A percentile compares a stretch with the other conserved stretches of the same genome.
Conservation (phyloP, 1,140 invertebrate genomes). For the Heliconius himera region DNA sequence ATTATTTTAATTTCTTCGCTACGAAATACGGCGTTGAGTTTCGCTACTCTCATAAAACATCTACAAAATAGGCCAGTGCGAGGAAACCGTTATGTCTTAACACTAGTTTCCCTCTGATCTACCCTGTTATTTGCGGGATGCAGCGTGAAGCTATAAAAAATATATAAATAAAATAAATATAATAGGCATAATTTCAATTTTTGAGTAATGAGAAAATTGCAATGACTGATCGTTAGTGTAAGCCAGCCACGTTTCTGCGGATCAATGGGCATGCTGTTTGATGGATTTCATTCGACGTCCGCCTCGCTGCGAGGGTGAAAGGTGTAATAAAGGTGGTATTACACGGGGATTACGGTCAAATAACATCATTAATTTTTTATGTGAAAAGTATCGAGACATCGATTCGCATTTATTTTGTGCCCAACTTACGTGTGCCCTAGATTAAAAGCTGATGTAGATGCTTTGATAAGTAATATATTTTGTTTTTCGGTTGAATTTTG, state of each 20-base stretch:
- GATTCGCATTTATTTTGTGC: constrained; percentile 19
- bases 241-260: constrained; percentile 35
- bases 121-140: background rate
- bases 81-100: background rate
- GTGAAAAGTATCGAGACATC: constrained; percentile 31
- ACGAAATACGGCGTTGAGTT: too few relatives aligned
- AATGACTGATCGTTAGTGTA: background rate
- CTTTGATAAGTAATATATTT: background rate
- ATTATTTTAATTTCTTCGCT: background rate
- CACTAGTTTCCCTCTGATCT: background rate
- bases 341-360: constrained; percentile 48
- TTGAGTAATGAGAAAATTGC: background rate
- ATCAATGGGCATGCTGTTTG: constrained; percentile 49
- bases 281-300: constrained; percentile 51
- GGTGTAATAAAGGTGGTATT: constrained; percentile 51
- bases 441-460: constrained; percentile 21
- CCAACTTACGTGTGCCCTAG: constrained; percentile 18
- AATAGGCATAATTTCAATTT: background rate
- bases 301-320: constrained; percentile 51
- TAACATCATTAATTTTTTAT: constrained; percentile 51
- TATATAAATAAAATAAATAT: background rate
- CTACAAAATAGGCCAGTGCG: too few relatives aligned
- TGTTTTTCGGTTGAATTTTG: background rate
- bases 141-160: background rate
- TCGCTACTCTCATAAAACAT: too few relatives aligned